phyloP scores from a whole-genome alignment of 2,113 vertebrate genomes.

The Phylloscopus whistleri region DNA sequence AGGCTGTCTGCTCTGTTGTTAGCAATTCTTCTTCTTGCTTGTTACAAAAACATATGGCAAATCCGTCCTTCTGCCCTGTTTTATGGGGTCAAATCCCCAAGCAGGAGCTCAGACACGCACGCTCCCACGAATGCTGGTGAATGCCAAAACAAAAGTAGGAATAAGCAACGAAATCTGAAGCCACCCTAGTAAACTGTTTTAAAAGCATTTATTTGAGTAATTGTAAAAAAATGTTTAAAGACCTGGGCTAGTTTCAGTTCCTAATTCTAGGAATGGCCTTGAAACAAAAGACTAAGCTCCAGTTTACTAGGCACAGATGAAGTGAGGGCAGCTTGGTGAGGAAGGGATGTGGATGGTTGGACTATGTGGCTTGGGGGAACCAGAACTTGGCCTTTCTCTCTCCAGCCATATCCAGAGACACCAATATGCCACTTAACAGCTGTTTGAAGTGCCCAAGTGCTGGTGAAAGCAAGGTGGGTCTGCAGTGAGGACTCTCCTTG shows the following conservation, averaged over 20 bases:
- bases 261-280: background rate
- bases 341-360: background rate
- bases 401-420: background rate
- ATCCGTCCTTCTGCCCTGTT: background rate
- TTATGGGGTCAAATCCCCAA: background rate
- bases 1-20: background rate
- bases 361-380: too few relatives aligned
- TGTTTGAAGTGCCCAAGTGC: background rate
- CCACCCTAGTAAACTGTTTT: background rate
- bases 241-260: background rate
- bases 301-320: fast-evolving
- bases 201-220: background rate
- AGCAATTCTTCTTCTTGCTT: background rate
- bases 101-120: background rate
- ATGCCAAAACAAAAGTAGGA: background rate
- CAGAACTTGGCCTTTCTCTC: background rate
- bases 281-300: background rate
- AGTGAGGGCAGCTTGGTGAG: background rate
- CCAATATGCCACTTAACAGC: background rate
- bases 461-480: background rate
- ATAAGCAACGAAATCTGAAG: background rate
- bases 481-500: background rate
- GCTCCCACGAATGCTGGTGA: background rate
- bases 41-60: background rate
- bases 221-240: background rate